Evolutionary conservation across 2,888 invertebrate genomes (phyloP).

Genomic region (Watsonalla binaria): DNA sequence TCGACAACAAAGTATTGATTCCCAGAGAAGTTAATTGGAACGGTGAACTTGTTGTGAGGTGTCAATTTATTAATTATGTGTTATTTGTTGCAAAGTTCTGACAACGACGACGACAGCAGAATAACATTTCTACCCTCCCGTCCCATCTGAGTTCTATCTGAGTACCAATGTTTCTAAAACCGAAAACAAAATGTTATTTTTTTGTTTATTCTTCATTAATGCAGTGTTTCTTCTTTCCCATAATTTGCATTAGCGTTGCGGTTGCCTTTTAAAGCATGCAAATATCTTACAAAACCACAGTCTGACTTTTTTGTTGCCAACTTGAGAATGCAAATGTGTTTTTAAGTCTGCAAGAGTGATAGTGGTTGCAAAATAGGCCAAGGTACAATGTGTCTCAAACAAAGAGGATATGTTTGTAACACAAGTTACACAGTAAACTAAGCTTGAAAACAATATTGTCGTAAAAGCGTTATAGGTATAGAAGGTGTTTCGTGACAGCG

Average conservation of each 20-base stretch:
- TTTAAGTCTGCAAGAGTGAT: neutral
- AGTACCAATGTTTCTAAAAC: too few species aligned
- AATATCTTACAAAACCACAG: constrained; percentile 26
- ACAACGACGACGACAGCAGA: too few species aligned
- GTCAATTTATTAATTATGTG: constrained; percentile 33
- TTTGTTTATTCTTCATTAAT: too few species aligned
- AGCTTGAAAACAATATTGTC: neutral
- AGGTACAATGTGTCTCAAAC: neutral
- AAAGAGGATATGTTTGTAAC: too few species aligned
- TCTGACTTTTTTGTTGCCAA: neutral
- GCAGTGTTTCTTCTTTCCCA: too few species aligned
- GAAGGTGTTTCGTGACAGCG: neutral
- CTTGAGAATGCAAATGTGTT: neutral
- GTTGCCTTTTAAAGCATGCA: too few species aligned
- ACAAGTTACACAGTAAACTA: neutral
- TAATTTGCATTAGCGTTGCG: too few species aligned
- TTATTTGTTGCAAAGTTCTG: constrained; percentile 39
- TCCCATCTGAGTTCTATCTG: too few species aligned
- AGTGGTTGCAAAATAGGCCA: too few species aligned
- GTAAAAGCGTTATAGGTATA: neutral
- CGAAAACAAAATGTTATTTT: too few species aligned
- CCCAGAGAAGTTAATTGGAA: constrained; percentile 11
- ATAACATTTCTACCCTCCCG: too few species aligned
- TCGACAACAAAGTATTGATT: constrained; percentile 3
- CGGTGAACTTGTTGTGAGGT: constrained; percentile 14